A percentile compares a stretch with the other conserved stretches of the same genome.
Conservation (phyloP, 2,113 vertebrate genomes). For the Diadophis punctatus region DNA sequence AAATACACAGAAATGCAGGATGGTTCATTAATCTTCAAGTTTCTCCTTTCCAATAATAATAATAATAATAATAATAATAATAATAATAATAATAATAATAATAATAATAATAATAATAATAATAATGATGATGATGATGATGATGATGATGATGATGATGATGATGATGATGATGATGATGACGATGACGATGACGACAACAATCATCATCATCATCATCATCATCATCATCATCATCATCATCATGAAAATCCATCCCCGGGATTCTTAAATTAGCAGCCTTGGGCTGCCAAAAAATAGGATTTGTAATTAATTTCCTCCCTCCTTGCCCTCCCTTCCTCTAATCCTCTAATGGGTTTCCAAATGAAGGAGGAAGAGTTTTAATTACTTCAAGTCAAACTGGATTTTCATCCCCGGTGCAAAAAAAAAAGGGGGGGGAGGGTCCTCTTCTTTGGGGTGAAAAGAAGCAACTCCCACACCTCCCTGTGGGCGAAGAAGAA, state of each 20-base stretch:
- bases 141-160: too few relatives aligned
- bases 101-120: too few relatives aligned
- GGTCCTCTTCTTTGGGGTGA: too few relatives aligned
- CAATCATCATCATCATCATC: too few relatives aligned
- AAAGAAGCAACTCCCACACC: neutral
- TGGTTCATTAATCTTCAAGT: neutral
- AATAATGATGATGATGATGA: too few relatives aligned
- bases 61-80: neutral
- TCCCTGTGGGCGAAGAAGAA: neutral
- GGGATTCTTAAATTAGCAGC: neutral
- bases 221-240: too few relatives aligned
- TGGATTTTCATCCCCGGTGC: neutral
- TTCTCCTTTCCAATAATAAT: neutral
- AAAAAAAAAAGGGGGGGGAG: too few relatives aligned
- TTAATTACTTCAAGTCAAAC: neutral
- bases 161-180: too few relatives aligned
- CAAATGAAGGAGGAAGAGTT: neutral
- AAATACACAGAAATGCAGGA: neutral
- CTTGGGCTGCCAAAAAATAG: neutral
- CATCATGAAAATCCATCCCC: neutral
- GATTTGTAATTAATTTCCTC: slow-evolving; percentile 4
- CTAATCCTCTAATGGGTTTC: neutral
- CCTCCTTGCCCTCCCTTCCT: too few relatives aligned
- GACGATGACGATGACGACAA: too few relatives aligned
- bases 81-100: too few relatives aligned